Base-by-base conservation (phyloP, 2,888 invertebrate genomes). In the Andrena dorsata region DNA sequence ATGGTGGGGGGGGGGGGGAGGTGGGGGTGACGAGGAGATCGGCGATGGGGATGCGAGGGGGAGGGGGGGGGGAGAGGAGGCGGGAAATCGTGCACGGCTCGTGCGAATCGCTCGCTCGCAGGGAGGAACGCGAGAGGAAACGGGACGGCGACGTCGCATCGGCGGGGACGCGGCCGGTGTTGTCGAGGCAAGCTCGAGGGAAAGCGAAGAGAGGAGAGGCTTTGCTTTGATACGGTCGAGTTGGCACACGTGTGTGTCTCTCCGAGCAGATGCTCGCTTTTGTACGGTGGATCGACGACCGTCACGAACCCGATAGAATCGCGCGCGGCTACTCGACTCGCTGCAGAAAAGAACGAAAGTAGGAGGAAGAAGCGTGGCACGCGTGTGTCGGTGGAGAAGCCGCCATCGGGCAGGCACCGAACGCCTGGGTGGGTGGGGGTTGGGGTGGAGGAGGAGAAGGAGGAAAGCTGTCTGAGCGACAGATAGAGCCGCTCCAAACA, bases 241-340 rank as follows among this genome's bases (percentile, higher is more conserved):
- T 84, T 84, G 80, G 84, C 84, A 84, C 80, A 80, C 84, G 84
- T 80, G 79, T 70, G 72, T 26, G 41, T 16, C 20, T 80, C 77
- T 56, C 35, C 61, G 30, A 73, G 66, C 83, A 78, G 69, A 81
- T 82, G 79, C 66, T 73, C 76, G 64, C 72, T 60, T 74, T 88
- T 70, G 66, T 66, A 65, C 64, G 26, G 58, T 63, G 70, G 79
- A 80, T 81, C 82, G 83, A 83, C 80, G 80, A 68, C 69, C 80
- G 83, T 82, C 80, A 60, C 74, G 71, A 84, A 58, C 56, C 53
- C 84, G 80, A 80, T 76, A 74, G 75, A 77, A 80, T 71, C 77
- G 56, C 66, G 73, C 77, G 56, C 71, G 74, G 69, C 69, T 53
- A 72, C 51, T 49, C 68, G 53, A 60, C 7, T 53, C 74, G 63